phyloP scores from a whole-genome alignment of 2,888 invertebrate species.

The Strigamia crassipes region DNA sequence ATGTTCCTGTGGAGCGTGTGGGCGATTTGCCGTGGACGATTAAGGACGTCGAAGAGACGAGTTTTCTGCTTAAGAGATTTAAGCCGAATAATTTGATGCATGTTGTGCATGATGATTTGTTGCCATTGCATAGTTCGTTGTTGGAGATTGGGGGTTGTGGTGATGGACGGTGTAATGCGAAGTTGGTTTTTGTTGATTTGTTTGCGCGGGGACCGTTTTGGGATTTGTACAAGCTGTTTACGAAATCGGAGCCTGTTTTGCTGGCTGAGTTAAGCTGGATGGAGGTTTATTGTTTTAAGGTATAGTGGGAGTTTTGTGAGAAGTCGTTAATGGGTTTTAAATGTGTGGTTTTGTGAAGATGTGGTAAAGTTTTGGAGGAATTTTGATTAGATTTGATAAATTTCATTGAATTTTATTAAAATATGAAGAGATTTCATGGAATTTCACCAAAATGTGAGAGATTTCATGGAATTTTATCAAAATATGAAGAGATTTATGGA shows the following conservation, averaged over 20 bases:
- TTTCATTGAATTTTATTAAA: too few species aligned
- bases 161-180: conserved; percentile 52
- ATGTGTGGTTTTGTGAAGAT: too few species aligned
- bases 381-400: too few species aligned
- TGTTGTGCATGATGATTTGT: conserved; percentile 63
- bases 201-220: conserved; percentile 54
- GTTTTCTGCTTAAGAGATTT: conserved; percentile 58
- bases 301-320: too few species aligned
- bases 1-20: neutral
- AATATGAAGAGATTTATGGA: too few species aligned
- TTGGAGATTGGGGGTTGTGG: conserved; percentile 54
- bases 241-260: conserved; percentile 53
- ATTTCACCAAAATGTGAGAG: too few species aligned
- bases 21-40: neutral
- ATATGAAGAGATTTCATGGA: too few species aligned
- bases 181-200: conserved; percentile 57
- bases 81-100: conserved; percentile 65
- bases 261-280: conserved; percentile 51
- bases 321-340: too few species aligned
- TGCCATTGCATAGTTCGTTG: conserved; percentile 60
- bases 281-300: conserved; percentile 57
- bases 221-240: conserved; percentile 58
- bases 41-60: neutral
- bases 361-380: too few species aligned
- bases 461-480: too few species aligned